These are phyloP conservation scores for Neoseiulus cucumeris DNA, from an alignment of 1,140 invertebrate species.

Conservation along the genomic window DNA sequence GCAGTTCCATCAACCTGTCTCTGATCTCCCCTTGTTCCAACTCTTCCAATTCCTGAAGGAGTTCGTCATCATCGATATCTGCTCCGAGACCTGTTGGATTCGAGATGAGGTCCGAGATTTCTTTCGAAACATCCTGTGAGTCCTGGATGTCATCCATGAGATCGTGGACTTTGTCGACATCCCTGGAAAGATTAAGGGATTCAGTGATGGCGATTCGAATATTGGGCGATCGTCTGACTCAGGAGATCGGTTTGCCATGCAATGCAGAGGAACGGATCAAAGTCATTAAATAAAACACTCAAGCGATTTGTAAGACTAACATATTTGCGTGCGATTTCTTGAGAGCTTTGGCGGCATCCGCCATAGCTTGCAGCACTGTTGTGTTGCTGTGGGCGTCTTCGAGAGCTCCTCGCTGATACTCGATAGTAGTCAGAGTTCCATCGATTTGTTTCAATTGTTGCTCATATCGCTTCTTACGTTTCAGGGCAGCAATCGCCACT, in stretches of 20 bases:
- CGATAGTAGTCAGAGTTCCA: constrained; percentile 92
- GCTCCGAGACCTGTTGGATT: constrained; percentile 85
- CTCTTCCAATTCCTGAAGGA: constrained; percentile 37
- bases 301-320: constrained; percentile 35
- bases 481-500: constrained; percentile 89
- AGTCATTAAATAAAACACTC: too few species aligned
- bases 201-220: too few species aligned
- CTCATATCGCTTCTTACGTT: constrained; percentile 92
- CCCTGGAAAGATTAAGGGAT: constrained; percentile 37
- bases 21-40: constrained; percentile 42
- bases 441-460: constrained; percentile 95
- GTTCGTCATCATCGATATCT: constrained; percentile 66
- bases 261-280: too few species aligned
- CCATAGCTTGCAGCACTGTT: constrained; percentile 89
- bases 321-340: constrained; percentile 91
- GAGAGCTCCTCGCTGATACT: constrained; percentile 89
- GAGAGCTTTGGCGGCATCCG: constrained; percentile 79
- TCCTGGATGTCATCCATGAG: constrained; percentile 99
- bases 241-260: too few species aligned
- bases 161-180: constrained; percentile 92
- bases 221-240: too few species aligned
- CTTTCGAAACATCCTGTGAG: constrained; percentile 91
- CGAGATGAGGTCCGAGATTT: constrained; percentile 96
- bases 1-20: constrained; percentile 35
- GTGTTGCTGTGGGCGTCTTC: constrained; percentile 99